phyloP scores from a whole-genome alignment of 37 sponge, comb jelly and placozoan genomes.

The Aplysina aerophoba region DNA sequence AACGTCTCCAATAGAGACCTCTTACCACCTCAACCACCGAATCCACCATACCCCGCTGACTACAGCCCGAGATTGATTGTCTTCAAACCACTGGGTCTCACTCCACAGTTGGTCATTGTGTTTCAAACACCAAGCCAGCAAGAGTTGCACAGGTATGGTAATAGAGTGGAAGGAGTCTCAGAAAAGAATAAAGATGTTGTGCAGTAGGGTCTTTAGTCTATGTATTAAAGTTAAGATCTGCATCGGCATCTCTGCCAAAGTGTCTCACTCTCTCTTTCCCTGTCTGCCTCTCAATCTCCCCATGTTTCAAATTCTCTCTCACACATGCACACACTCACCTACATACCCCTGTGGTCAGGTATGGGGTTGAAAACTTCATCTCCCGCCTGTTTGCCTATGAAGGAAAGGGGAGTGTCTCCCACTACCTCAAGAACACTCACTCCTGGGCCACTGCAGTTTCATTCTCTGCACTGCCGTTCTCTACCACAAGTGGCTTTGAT shows the following conservation, averaged over 20 bases:
- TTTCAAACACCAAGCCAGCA: constrained; percentile 49
- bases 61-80: constrained; percentile 49
- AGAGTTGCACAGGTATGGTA: too few relatives aligned
- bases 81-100: constrained; percentile 50
- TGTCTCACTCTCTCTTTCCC: too few relatives aligned
- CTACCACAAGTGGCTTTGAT: constrained; percentile 44
- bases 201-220: too few relatives aligned
- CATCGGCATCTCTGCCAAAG: too few relatives aligned
- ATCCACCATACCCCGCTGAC: constrained; percentile 33
- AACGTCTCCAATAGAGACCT: constrained; percentile 60
- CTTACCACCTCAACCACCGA: constrained; percentile 24
- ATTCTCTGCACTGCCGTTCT: too few relatives aligned
- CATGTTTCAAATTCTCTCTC: too few relatives aligned
- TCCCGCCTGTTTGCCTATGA: constrained; percentile 57
- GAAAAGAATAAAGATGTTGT: too few relatives aligned
- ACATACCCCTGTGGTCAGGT: too few relatives aligned
- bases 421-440: constrained; percentile 18
- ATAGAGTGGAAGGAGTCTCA: too few relatives aligned
- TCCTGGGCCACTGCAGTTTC: constrained; percentile 44
- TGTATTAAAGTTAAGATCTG: too few relatives aligned
- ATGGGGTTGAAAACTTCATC: constrained; percentile 8
- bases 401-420: constrained; percentile 43
- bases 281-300: too few relatives aligned
- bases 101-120: constrained; percentile 37
- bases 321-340: too few relatives aligned